Conservation (phyloP, 1,140 invertebrate genomes). For the Drosophila bocki region DNA sequence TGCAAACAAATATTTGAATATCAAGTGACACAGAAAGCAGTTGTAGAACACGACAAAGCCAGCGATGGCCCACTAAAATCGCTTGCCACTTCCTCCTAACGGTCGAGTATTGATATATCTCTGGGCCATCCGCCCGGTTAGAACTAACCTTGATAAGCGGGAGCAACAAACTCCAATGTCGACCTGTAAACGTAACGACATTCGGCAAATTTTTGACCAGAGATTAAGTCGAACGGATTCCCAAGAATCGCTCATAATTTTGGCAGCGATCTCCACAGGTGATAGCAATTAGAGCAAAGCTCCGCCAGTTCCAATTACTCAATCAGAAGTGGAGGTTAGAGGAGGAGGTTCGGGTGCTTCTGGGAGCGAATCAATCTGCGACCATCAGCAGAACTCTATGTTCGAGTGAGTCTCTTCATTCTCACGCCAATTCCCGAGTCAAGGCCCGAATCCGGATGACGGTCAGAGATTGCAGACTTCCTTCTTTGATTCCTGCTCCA, state of each 20-base stretch:
- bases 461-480: constrained; percentile 71
- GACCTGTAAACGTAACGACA: constrained; percentile 28
- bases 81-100: constrained; percentile 63
- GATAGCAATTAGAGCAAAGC: constrained; percentile 73
- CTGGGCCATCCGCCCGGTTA: constrained; percentile 33
- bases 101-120: constrained; percentile 40
- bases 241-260: constrained; percentile 55
- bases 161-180: constrained; percentile 66
- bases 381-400: constrained; percentile 32
- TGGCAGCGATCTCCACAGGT: constrained; percentile 54
- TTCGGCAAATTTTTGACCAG: constrained; percentile 23
- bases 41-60: constrained; percentile 19
- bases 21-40: constrained; percentile 62
- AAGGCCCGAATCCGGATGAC: constrained; percentile 31
- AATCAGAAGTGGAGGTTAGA: constrained; percentile 29
- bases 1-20: constrained; percentile 74
- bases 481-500: constrained; percentile 38
- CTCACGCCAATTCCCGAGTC: constrained; percentile 51
- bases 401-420: constrained; percentile 45
- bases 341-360: constrained; percentile 8
- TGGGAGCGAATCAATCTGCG: constrained; percentile 57
- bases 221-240: constrained; percentile 39
- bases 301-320: constrained; percentile 62
- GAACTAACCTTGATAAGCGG: constrained; percentile 49
- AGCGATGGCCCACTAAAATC: constrained; percentile 45